Percentiles rank a stretch among this genome's conserved stretches.
Conservation (phyloP, 2,797 vertebrate genomes). For the Acropternis orthonyx region DNA sequence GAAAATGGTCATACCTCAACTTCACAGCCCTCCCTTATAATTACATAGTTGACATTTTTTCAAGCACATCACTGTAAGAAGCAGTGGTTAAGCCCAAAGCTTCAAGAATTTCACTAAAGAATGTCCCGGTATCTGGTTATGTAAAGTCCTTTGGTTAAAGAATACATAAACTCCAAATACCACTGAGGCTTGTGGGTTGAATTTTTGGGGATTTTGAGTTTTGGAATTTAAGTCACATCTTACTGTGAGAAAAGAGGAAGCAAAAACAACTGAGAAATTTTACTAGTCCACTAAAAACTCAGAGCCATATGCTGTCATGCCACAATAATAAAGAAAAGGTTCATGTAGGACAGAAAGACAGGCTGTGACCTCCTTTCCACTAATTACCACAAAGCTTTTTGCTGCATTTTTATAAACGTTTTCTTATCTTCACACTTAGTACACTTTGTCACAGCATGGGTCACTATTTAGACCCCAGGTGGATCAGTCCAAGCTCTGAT, state of each 20-base stretch:
- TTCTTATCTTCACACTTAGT: not conserved
- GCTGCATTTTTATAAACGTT: not conserved
- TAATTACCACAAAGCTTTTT: slow-evolving; percentile 25
- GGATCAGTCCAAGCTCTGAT: not conserved
- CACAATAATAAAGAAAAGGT: slow-evolving; percentile 31
- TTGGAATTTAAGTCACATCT: slow-evolving; percentile 39
- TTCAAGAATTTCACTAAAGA: slow-evolving; percentile 62
- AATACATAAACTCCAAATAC: slow-evolving; percentile 58
- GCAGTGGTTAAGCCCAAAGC: slow-evolving; percentile 37
- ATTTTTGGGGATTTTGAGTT: slow-evolving; percentile 36
- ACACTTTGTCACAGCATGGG: not conserved
- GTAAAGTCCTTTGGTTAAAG: slow-evolving; percentile 53
- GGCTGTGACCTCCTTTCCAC: slow-evolving; percentile 24
- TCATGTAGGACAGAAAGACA: not conserved
- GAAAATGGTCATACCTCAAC: not conserved
- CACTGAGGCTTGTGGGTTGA: slow-evolving; percentile 41
- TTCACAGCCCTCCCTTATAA: not conserved
- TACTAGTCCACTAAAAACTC: slow-evolving; percentile 37
- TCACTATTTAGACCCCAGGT: not conserved
- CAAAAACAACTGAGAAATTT: slow-evolving; percentile 46
- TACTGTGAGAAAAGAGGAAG: slow-evolving; percentile 61
- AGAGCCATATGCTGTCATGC: slow-evolving; percentile 17
- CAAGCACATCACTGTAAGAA: slow-evolving; percentile 43
- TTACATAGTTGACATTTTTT: slow-evolving; percentile 51
- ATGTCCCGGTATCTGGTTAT: slow-evolving; percentile 57